Conservation (phyloP, 1,140 invertebrate genomes). For the Elysia chlorotica region DNA sequence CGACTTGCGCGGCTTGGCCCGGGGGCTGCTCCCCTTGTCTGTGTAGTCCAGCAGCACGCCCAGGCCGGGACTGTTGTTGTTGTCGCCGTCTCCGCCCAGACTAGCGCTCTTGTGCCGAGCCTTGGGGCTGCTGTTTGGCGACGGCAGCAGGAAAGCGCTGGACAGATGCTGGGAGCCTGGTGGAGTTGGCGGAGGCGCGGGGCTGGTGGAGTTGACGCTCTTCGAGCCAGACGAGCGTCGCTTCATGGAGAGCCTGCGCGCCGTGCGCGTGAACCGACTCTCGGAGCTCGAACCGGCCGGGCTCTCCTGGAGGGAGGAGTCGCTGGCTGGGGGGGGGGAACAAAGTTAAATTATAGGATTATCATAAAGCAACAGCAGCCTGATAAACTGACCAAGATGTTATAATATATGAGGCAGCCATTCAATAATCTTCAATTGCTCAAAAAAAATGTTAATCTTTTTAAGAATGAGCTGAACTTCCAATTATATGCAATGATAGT, state of each 20-base stretch:
- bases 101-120: too few species aligned
- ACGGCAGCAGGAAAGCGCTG: neutral
- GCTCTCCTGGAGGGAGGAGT: slow-evolving; percentile 4
- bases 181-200: neutral
- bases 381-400: neutral
- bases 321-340: slow-evolving; percentile 5
- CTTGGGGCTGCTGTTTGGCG: slow-evolving; percentile 2
- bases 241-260: slow-evolving; percentile 24
- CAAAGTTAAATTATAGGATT: neutral
- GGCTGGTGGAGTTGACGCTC: neutral
- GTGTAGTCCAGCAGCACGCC: too few species aligned
- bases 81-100: neutral
- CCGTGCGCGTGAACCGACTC: slow-evolving; percentile 8
- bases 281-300: neutral
- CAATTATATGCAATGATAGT: too few species aligned
- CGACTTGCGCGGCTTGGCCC: slow-evolving; percentile 12
- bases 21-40: neutral
- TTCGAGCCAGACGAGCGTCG: slow-evolving; percentile 25
- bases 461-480: too few species aligned
- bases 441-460: too few species aligned
- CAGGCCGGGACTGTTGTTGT: neutral
- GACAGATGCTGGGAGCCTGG: neutral
- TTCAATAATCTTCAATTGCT: neutral
- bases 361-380: too few species aligned
- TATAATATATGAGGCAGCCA: neutral